A percentile compares a stretch with the other conserved stretches of the same genome.
Conservation (phyloP, 2,888 invertebrate species). For the Cerceris rybyensis region DNA sequence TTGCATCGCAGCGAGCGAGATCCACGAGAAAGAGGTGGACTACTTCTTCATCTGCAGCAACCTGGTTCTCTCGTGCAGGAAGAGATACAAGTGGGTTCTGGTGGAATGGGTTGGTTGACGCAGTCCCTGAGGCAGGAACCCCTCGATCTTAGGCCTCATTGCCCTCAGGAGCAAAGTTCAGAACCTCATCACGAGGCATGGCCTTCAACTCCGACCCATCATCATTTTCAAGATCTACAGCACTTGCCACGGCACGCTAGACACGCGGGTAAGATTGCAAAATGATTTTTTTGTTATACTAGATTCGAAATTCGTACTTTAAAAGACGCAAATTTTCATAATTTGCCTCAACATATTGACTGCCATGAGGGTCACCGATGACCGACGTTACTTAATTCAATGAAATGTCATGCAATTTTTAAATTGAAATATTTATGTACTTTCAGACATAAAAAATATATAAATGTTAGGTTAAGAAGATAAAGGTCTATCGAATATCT, state of each 20-base stretch:
- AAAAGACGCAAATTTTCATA: too few species aligned
- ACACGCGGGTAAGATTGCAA: conserved; percentile 66
- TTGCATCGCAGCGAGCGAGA: conserved; percentile 75
- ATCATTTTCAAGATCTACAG: conserved; percentile 77
- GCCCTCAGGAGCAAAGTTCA: conserved; percentile 82
- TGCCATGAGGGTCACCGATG: too few species aligned
- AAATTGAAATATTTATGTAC: too few species aligned
- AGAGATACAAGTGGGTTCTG: conserved; percentile 73
- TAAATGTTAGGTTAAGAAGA: too few species aligned
- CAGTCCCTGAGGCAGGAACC: conserved; percentile 89
- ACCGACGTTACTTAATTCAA: too few species aligned
- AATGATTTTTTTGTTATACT: too few species aligned
- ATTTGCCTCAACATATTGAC: too few species aligned
- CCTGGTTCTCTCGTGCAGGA: conserved; percentile 68
- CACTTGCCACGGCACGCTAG: conserved; percentile 76
- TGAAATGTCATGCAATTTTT: too few species aligned
- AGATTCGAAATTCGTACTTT: too few species aligned
- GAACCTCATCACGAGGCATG: conserved; percentile 77
- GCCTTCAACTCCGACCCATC: conserved; percentile 72
- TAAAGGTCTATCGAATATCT: too few species aligned
- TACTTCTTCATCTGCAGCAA: conserved; percentile 78
- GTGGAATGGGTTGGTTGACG: conserved; percentile 91
- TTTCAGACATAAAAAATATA: too few species aligned
- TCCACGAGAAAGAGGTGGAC: conserved; percentile 70
- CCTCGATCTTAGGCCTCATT: conserved; percentile 90